Evolutionary conservation across 2,888 invertebrate genomes (phyloP).

Genomic region (Oscheius sp.): DNA sequence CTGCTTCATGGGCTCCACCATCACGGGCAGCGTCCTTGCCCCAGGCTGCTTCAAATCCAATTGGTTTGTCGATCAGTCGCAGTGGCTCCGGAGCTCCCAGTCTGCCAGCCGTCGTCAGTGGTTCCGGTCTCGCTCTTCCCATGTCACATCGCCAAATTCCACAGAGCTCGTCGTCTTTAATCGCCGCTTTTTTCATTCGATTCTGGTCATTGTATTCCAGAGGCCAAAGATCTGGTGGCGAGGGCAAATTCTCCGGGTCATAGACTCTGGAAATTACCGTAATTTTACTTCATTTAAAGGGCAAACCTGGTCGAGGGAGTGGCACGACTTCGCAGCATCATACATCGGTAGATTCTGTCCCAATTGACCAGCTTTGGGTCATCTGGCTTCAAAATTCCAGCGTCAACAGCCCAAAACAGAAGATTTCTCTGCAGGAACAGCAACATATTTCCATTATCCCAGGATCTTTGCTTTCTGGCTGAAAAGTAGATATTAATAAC

Average conservation of each 20-base stretch:
- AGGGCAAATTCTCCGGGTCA: neutral
- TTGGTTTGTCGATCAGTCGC: neutral
- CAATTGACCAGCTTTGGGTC: neutral
- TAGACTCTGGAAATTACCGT: neutral
- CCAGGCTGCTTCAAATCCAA: neutral
- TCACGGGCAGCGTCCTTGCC: neutral
- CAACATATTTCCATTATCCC: constrained; percentile 3
- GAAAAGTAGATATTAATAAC: neutral
- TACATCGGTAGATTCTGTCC: constrained; percentile 1
- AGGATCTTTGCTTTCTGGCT: neutral
- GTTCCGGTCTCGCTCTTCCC: neutral
- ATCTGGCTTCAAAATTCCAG: neutral
- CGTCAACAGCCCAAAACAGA: neutral
- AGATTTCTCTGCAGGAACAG: constrained; percentile 1
- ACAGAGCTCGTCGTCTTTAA: too few relatives aligned
- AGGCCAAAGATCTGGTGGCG: neutral
- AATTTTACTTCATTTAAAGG: too few relatives aligned
- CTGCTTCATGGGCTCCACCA: too few relatives aligned
- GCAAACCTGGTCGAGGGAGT: neutral
- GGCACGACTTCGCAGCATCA: neutral
- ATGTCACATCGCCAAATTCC: constrained; percentile 3
- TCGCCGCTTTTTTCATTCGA: too few relatives aligned
- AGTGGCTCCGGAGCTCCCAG: neutral
- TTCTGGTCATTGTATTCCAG: too few relatives aligned
- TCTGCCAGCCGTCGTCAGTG: neutral